Base-by-base conservation (phyloP, 2,797 vertebrate genomes). In the Apogon talboti region DNA sequence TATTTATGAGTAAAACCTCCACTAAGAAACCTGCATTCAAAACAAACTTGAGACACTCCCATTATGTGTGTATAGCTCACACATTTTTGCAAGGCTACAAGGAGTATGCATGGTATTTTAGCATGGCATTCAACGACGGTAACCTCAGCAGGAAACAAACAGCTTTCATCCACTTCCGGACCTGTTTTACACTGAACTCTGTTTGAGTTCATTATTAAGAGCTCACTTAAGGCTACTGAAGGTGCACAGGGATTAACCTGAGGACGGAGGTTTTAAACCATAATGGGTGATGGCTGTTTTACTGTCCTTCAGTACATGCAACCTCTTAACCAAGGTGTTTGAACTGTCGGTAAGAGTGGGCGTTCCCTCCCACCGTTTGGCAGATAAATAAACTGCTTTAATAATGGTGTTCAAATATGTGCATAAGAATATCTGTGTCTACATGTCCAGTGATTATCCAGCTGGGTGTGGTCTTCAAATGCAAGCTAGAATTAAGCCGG, bases 101-200 rank as follows among this genome's bases (percentile, higher is more conserved):
- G 44, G 35, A 30, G 28, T 51, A 30, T 51, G 45, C 47, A 50
- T 57, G 55, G 41, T 43, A 57, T 57, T 73, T 76, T 74, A 74
- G 77, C 21, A 9, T 78, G 76, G 53, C 71, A 80, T 82, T 88
- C 72, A 81, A 81, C 43, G 76, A 71, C 56, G 50, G 72, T 62
- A 79, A 80, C 84, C 84, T 81, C 81, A 83, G 83, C 90, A 92
- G 88, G 91, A 92, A 92, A 87, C 79, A 79, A 83, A 85, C 77
- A 80, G 79, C 84, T 79, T 79, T 76, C 64, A 87, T 85, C 78
- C 82, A 85, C 90, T 91, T 93, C 92, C 86, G 86, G 77, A 75
- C 63, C 41, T 13, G 33, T 73, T 79, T 78, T 50, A 69, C 66
- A 72, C 65, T 40, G 49, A 82, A 63, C 82, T 77, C 49, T 67